Evolutionary conservation across 2,797 vertebrate species (phyloP).

Genomic region (Darevskia nairensis): DNA sequence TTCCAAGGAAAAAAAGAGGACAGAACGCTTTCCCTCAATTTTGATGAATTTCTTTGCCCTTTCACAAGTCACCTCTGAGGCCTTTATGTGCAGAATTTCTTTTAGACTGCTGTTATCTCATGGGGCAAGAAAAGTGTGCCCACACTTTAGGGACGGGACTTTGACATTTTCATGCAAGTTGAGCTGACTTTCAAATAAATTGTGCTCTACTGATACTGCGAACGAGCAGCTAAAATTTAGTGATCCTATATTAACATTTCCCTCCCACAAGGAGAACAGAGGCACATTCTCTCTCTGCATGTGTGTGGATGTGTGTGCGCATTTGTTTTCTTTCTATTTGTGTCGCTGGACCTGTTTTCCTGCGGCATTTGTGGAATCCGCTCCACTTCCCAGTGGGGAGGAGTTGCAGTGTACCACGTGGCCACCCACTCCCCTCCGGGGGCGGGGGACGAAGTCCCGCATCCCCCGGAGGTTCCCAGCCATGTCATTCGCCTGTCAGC

Average conservation of each 20-base stretch:
- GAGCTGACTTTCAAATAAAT: slow-evolving; percentile 36
- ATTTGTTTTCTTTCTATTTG: too few species aligned
- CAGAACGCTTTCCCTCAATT: slow-evolving; percentile 49
- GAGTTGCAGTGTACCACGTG: too few species aligned
- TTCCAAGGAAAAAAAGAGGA: slow-evolving; percentile 17
- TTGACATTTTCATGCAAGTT: slow-evolving; percentile 39
- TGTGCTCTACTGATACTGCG: slow-evolving; percentile 1
- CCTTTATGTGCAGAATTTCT: slow-evolving; percentile 33
- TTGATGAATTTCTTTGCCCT: slow-evolving; percentile 70
- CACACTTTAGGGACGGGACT: slow-evolving; percentile 14
- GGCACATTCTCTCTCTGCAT: too few species aligned
- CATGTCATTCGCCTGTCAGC: too few species aligned
- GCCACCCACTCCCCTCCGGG: too few species aligned
- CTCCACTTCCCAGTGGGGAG: too few species aligned
- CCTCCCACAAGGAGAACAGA: not conserved
- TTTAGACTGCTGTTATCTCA: slow-evolving; percentile 40
- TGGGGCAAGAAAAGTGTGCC: slow-evolving; percentile 25
- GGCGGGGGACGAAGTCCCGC: too few species aligned
- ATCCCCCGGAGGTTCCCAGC: too few species aligned
- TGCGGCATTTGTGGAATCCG: too few species aligned
- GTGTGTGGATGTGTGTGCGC: too few species aligned
- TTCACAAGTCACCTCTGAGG: slow-evolving; percentile 52
- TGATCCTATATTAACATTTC: not conserved
- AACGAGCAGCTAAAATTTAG: slow-evolving; percentile 20
- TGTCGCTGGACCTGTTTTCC: too few species aligned